Evolutionary conservation across 2,113 vertebrate genomes (phyloP), one percentile per base, ranked within the genome.

Genomic region (Perognathus longimembris): DNA sequence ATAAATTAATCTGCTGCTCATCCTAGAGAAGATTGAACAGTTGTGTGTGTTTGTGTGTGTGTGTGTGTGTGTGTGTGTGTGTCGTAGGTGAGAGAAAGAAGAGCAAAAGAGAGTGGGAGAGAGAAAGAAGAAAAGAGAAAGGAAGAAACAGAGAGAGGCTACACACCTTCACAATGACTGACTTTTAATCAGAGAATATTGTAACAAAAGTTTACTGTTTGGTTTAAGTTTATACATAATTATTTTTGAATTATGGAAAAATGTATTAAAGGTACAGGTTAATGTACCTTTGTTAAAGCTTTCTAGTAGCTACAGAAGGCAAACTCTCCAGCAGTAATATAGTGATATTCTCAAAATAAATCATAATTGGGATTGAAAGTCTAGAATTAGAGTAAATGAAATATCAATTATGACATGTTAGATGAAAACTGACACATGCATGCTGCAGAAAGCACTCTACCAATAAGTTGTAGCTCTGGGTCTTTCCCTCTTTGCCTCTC

Each of bases 1-100:
- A 89, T 79, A 83, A 86, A 85, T 80, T 26, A 34, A 69, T 64
- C 69, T 66, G 69, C 32, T 83, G 69, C 32, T 79, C 85, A 28
- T 26, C 30, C 34, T 75, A 69, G 5, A 45, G 50, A 90, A 92
- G 76, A 8, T 0, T 83, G 61, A 91, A 28, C 0, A 17, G 24
- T 89, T 74, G 86, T 36, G 38, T 45, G 45, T n/a, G n/a, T n/a
- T n/a, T 45, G 45, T 45, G 45, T 45, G 1, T 45, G 45, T 45
- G 45, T 45, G 45, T 45, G 10, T 45, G 0, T 45, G 45, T 45
- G 45, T 12, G 45, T 45, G 12, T 45, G 45, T n/a, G n/a, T n/a
- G n/a, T n/a, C n/a, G n/a, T n/a, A n/a, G n/a, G n/a, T n/a, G 45
- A 45, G 45, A 45, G 45, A 45, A 11, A 45, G 45, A 45, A 45